A percentile compares a stretch with the other conserved stretches of the same genome.
Evolutionary conservation across 1,140 invertebrate species (phyloP).

Genomic region (Drosophila saltans): DNA sequence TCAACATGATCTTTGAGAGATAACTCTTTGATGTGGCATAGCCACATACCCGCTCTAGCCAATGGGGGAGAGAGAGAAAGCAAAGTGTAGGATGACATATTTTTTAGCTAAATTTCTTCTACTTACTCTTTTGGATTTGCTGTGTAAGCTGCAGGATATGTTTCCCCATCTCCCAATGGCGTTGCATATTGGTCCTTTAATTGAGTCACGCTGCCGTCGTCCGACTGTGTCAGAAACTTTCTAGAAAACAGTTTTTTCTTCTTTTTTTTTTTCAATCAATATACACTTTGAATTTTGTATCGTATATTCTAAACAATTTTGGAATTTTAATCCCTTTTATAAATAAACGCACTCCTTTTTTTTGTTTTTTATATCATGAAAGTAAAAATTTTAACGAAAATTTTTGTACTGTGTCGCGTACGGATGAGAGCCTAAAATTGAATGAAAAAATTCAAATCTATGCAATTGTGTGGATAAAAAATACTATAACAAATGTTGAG

Average conservation of each 20-base stretch:
- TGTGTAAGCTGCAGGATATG: not conserved
- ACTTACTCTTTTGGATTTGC: slow-evolving; percentile 1
- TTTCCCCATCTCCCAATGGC: not conserved
- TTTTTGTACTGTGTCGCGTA: not conserved
- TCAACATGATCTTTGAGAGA: too few species aligned
- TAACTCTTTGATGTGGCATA: not conserved
- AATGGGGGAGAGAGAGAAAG: too few species aligned
- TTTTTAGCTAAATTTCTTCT: too few species aligned
- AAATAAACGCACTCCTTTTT: not conserved
- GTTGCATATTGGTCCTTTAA: not conserved
- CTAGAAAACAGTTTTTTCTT: too few species aligned
- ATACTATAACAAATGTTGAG: too few species aligned
- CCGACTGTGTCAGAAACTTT: too few species aligned
- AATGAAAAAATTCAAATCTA: not conserved
- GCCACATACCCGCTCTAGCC: not conserved
- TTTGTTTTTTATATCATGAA: not conserved
- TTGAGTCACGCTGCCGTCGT: too few species aligned
- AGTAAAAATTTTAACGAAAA: slow-evolving; percentile 4
- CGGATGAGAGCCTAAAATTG: not conserved
- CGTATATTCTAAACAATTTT: not conserved
- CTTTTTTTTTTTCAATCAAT: too few species aligned
- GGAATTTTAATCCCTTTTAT: not conserved
- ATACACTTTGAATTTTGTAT: not conserved
- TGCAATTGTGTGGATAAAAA: too few species aligned
- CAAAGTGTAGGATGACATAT: too few species aligned